Evolutionary conservation across 2,797 vertebrate genomes (phyloP).

Genomic region (Momotus momota): DNA sequence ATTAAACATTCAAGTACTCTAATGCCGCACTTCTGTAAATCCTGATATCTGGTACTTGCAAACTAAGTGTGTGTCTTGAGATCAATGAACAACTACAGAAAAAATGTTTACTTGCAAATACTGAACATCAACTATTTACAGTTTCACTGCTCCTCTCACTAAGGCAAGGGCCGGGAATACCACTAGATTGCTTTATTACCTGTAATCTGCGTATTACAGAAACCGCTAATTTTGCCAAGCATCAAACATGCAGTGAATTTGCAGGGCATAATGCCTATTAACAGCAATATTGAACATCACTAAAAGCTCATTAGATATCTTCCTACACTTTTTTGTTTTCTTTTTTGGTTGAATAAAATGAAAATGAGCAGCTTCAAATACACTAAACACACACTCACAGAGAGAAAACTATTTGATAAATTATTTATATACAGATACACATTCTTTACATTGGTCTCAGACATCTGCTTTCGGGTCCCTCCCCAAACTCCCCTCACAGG

Average conservation of each 20-base stretch:
- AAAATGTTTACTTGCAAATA: conserved; percentile 89
- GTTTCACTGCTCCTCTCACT: conserved; percentile 85
- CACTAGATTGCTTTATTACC: conserved; percentile 83
- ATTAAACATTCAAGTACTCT: conserved; percentile 87
- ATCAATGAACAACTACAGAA: conserved; percentile 80
- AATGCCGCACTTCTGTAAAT: conserved; percentile 84
- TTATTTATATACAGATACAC: conserved; percentile 94
- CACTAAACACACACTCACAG: conserved; percentile 83
- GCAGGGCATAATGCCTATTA: conserved; percentile 87
- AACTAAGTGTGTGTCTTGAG: conserved; percentile 77
- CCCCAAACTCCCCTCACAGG: conserved; percentile 75
- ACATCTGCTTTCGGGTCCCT: conserved; percentile 72
- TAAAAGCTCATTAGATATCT: conserved; percentile 84
- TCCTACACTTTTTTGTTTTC: conserved; percentile 73
- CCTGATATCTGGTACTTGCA: conserved; percentile 75
- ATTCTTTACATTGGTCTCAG: conserved; percentile 89
- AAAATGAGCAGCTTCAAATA: conserved; percentile 89
- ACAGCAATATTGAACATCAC: conserved; percentile 91
- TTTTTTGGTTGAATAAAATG: conserved; percentile 84
- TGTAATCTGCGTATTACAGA: conserved; percentile 76
- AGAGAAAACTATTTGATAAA: conserved; percentile 83
- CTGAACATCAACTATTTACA: conserved; percentile 96
- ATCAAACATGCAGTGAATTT: conserved; percentile 93
- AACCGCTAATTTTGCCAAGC: conserved; percentile 87
- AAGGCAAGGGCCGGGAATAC: conserved; percentile 83